Evolutionary conservation across 2,888 invertebrate genomes (phyloP).

Genomic region (Rhingia campestris): DNA sequence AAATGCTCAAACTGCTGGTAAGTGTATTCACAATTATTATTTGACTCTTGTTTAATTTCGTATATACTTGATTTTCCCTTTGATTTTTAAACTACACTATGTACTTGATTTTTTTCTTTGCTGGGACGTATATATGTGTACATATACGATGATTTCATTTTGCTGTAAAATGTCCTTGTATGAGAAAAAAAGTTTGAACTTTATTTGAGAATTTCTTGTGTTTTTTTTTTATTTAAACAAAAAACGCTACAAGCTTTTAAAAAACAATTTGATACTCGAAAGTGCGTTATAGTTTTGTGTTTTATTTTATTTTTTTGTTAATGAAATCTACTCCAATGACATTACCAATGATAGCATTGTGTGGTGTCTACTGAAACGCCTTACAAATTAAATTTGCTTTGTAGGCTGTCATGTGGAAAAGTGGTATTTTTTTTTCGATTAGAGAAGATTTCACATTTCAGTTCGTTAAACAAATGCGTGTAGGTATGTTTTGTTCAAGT

Average conservation of each 20-base stretch:
- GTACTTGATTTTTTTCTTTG: constrained; percentile 6
- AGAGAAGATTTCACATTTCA: not conserved
- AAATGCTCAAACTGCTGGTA: constrained; percentile 82
- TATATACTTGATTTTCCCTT: constrained; percentile 8
- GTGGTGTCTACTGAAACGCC: not conserved
- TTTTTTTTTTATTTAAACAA: constrained; percentile 21
- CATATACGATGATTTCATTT: constrained; percentile 57
- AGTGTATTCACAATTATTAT: constrained; percentile 76
- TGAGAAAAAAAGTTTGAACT: constrained; percentile 51
- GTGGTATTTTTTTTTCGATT: not conserved
- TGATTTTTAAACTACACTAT: constrained; percentile 36
- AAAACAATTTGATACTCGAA: not conserved
- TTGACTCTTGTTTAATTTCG: constrained; percentile 50
- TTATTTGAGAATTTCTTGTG: constrained; percentile 13
- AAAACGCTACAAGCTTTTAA: constrained; percentile 8
- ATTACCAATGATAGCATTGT: not conserved
- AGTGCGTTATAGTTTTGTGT: not conserved
- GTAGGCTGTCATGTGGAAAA: not conserved
- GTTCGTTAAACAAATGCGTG: not conserved
- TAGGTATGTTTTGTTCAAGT: not conserved
- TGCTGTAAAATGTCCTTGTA: constrained; percentile 55
- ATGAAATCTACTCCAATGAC: not conserved
- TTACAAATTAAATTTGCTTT: not conserved
- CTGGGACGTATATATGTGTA: constrained; percentile 20
- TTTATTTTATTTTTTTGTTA: not conserved